A percentile compares a stretch with the other conserved stretches of the same genome.
These are phyloP conservation scores for Gobiocypris rarus DNA, from an alignment of 2,113 vertebrate genomes.

Conservation along the genomic window DNA sequence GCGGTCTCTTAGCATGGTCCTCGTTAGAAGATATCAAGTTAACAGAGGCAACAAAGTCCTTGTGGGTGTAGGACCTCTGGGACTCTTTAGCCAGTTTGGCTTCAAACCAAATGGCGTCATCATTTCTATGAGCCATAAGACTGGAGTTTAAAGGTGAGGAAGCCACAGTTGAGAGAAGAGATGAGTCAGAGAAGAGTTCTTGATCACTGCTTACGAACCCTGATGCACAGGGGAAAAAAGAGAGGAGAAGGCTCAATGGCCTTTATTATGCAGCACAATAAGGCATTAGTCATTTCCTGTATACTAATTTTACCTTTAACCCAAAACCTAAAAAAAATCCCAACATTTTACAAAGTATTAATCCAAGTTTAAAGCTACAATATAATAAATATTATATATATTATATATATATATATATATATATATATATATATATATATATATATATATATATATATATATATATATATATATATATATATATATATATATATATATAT, in stretches of 20 bases:
- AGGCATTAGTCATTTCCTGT: not conserved
- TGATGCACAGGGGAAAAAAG: conserved; percentile 1
- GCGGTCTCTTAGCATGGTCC: not conserved
- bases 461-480: too few relatives aligned
- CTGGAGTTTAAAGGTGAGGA: not conserved
- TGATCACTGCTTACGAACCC: conserved; percentile 42
- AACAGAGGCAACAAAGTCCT: conserved; percentile 10
- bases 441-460: too few relatives aligned
- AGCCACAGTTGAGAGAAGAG: not conserved
- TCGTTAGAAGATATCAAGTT: not conserved
- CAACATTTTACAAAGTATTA: not conserved
- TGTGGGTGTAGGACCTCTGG: not conserved
- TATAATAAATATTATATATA: too few relatives aligned
- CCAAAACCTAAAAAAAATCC: too few relatives aligned
- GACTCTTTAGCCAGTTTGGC: conserved; percentile 7
- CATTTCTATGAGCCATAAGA: not conserved
- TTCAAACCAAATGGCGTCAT: conserved; percentile 27
- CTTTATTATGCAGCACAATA: not conserved
- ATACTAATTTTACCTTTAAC: not conserved
- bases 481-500: too few relatives aligned
- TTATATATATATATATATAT: too few relatives aligned
- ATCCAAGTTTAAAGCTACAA: too few relatives aligned
- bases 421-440: too few relatives aligned
- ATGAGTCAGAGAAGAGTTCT: not conserved
- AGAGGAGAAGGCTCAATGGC: too few relatives aligned